Evolutionary conservation across 1,140 invertebrate genomes (phyloP), one percentile per base, ranked within the genome.

Genomic region (Diorhabda carinulata): DNA sequence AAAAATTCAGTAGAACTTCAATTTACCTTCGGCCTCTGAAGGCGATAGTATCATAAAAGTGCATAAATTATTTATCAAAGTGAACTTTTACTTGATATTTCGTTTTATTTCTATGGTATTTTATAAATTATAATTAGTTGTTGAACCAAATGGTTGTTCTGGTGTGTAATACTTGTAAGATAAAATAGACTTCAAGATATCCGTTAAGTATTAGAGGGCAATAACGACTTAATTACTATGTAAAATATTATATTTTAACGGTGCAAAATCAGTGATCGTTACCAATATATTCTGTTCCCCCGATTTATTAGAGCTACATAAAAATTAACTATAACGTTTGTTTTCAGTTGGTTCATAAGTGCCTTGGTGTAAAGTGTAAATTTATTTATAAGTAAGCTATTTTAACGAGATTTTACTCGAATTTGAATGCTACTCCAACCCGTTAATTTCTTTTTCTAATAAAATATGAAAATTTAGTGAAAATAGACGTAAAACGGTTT

Each of bases 191-290:
- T 52, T 52, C 2, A 0, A 62, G 44, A 41, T 44, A 62, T 44
- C 61, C 43, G 61, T 44, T 62, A 43, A 62, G 44, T 43, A 62
- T 62, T 47, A 62, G 41, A 3, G 44, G 40, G 43, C 41, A 25
- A 47, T 44, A 64, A 44, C 4, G 52, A 47, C 56, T 64, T 64
- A 64, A 64, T 64, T 64, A 25, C 63, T 64, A 63, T 5, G 44
- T 63, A 64, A 52, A 57, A 45, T 43, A 64, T 64, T 64, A 10
- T n/a, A 25, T 47, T 56, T 64, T 64, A 64, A 64, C 63, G 63
- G 63, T 64, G 63, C 45, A 40, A 56, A 64, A 64, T 41, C 63
- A 64, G 45, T 44, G 63, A 64, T 47, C 47, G 47, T 64, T 64
- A 56, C 44, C 47, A 64, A 64, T 64, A 25, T 64, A 64, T 64